phyloP scores from a whole-genome alignment of 2,888 invertebrate species.

The Parnassius glacialis region DNA sequence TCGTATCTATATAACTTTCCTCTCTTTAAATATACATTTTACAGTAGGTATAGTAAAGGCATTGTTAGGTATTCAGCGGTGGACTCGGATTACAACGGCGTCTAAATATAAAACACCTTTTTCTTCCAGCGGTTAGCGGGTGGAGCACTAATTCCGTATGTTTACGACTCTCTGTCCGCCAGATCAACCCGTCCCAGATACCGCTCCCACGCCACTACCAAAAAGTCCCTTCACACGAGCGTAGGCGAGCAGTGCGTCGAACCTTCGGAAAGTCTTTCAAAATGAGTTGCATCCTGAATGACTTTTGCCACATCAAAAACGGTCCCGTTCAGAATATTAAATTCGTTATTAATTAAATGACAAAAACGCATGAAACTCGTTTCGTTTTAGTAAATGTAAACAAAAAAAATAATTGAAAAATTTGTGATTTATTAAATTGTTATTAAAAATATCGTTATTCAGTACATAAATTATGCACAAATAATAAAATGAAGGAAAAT shows the following conservation, averaged over 20 bases:
- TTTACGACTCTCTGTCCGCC: conserved; percentile 65
- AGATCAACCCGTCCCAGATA: conserved; percentile 65
- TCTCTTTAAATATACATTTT: too few species aligned
- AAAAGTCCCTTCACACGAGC: conserved; percentile 51
- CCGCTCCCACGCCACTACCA: conserved; percentile 63
- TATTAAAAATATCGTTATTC: too few species aligned
- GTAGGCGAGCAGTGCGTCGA: conserved; percentile 31
- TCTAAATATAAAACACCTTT: conserved; percentile 64
- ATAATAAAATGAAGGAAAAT: neutral
- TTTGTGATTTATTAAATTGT: too few species aligned
- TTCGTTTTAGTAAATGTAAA: too few species aligned
- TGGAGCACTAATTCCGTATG: conserved; percentile 69
- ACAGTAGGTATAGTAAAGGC: neutral
- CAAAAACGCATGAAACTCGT: too few species aligned
- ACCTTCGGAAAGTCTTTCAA: conserved; percentile 25
- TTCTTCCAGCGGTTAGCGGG: conserved; percentile 62
- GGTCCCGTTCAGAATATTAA: neutral
- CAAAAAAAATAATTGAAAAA: too few species aligned
- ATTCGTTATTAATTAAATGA: too few species aligned
- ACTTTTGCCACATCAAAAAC: conserved; percentile 4
- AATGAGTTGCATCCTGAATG: conserved; percentile 6
- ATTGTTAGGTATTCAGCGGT: conserved; percentile 29
- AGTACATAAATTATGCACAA: neutral
- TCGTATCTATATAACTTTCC: too few species aligned
- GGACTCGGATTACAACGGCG: conserved; percentile 35